Percentiles rank a stretch among this genome's conserved stretches.
phyloP scores from a whole-genome alignment of 2,113 vertebrate species.

The Brachypodius melanocephalos region DNA sequence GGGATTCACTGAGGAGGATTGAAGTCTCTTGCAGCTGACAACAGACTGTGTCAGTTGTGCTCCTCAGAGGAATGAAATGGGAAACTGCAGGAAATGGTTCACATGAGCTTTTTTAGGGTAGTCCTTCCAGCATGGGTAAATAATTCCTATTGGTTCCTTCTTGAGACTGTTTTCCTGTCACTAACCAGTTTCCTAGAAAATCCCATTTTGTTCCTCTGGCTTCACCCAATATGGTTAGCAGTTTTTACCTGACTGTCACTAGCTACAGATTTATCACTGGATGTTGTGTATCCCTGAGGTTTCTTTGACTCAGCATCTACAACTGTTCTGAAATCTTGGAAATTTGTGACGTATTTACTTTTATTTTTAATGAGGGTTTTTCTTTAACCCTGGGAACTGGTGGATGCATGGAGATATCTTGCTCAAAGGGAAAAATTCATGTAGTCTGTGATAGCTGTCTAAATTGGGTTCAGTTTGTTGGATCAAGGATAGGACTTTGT shows the following conservation, averaged over 20 bases:
- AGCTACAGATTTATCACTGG: background rate
- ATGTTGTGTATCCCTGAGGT: background rate
- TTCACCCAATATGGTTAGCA: background rate
- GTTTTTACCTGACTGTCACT: background rate
- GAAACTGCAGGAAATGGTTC: background rate
- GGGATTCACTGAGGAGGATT: background rate
- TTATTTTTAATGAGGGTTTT: background rate
- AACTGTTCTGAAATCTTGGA: background rate
- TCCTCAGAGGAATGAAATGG: background rate
- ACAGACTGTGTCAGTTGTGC: background rate
- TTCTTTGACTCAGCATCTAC: background rate
- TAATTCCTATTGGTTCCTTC: background rate
- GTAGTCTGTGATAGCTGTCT: background rate
- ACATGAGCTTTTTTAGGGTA: background rate
- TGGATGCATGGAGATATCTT: background rate
- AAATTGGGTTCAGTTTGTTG: background rate
- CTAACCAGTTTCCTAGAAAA: background rate
- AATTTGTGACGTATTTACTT: background rate
- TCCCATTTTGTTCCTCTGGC: background rate
- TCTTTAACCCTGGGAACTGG: background rate
- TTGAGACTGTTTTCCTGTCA: background rate
- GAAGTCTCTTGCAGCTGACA: background rate
- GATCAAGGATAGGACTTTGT: background rate
- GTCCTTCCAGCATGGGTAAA: background rate
- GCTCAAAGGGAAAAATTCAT: background rate